These are phyloP conservation scores for Poeciliopsis presidionis DNA, from an alignment of 2,797 vertebrate species.

Conservation along the genomic window DNA sequence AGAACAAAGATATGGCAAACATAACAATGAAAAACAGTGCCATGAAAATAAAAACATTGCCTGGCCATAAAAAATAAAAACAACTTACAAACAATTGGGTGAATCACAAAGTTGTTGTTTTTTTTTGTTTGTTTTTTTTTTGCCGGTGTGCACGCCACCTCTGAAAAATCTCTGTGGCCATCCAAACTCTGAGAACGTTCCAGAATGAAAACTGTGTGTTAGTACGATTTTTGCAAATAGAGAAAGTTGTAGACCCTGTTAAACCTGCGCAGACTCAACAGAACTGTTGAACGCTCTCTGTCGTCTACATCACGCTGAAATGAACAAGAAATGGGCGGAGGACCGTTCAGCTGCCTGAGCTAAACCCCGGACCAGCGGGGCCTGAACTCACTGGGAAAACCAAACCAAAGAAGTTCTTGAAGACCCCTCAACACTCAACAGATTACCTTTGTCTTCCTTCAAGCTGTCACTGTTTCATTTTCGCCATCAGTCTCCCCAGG, in stretches of 20 bases:
- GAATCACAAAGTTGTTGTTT: slow-evolving; percentile 55
- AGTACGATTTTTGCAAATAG: slow-evolving; percentile 59
- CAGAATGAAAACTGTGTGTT: slow-evolving; percentile 50
- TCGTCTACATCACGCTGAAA: slow-evolving; percentile 51
- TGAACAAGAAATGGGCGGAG: slow-evolving; percentile 54
- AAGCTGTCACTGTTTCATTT: not conserved
- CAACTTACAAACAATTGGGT: slow-evolving; percentile 41
- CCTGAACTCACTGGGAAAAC: slow-evolving; percentile 56
- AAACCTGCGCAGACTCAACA: slow-evolving; percentile 53
- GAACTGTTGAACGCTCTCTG: slow-evolving; percentile 40
- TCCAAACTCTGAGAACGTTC: slow-evolving; percentile 48
- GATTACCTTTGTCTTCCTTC: slow-evolving; percentile 8
- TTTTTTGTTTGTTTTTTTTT: slow-evolving; percentile 17
- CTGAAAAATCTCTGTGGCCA: slow-evolving; percentile 66
- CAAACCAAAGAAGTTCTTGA: slow-evolving; percentile 45
- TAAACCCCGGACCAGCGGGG: slow-evolving; percentile 77
- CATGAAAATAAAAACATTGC: slow-evolving; percentile 29
- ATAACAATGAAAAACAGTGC: slow-evolving; percentile 13
- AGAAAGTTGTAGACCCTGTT: slow-evolving; percentile 71
- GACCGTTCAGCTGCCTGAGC: slow-evolving; percentile 76
- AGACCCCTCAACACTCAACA: slow-evolving; percentile 46
- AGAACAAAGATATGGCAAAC: slow-evolving; percentile 52
- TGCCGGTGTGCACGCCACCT: slow-evolving; percentile 57
- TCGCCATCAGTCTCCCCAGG: slow-evolving; percentile 35
- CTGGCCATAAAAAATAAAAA: slow-evolving; percentile 30